Base-by-base conservation (phyloP, 1,140 invertebrate genomes). In the Drosophila seguyi region DNA sequence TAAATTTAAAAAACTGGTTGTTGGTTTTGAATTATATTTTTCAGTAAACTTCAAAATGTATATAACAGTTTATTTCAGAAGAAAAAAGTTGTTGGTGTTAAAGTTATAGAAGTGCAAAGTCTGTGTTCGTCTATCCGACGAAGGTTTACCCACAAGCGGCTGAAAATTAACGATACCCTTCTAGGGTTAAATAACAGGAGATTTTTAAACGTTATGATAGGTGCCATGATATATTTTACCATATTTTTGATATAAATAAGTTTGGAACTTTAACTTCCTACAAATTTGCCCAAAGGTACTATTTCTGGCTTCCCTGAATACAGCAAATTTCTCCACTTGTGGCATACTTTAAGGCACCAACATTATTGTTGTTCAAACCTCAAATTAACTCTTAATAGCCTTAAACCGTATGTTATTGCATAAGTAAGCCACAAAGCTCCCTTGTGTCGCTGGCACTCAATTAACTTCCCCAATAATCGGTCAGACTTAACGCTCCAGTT, bases 401-500 rank as follows among this genome's bases (percentile, higher is more conserved):
- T 42, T 5, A 14, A 25, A 45, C 5, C 4, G 2, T 29, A 18
- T 44, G 20, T 45, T 20, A 25, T 16, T 2, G 2, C 20, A 8
- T 45, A 16, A 25, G 13, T 16, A 10, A 47, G 22, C 22, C 22
- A n/a, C 3, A 25, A 47, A 16, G 25, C 14, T 20, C 25, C 39
- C 13, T 38, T 38, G 22, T 38, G 53, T 48, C n/a, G 45, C 42
- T 52, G 22, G n/a, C 27, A 36, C 25, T 47, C 34, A 69, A 8
- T 31, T n/a, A 59, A 22, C 34, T 20, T 6, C 7, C 13, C 7
- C 50, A 5, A 18, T 44, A 47, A 74, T 53, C 38, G 41, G 58
- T 38, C 41, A 50, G 65, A 78, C 52, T 58, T 57, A 63, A 75
- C 56, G 83, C 79, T 79, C 66, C 66, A 72, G 13, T 75, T 82